phyloP scores from a whole-genome alignment of 1,140 invertebrate genomes.

The Rhagoletis zephyria region DNA sequence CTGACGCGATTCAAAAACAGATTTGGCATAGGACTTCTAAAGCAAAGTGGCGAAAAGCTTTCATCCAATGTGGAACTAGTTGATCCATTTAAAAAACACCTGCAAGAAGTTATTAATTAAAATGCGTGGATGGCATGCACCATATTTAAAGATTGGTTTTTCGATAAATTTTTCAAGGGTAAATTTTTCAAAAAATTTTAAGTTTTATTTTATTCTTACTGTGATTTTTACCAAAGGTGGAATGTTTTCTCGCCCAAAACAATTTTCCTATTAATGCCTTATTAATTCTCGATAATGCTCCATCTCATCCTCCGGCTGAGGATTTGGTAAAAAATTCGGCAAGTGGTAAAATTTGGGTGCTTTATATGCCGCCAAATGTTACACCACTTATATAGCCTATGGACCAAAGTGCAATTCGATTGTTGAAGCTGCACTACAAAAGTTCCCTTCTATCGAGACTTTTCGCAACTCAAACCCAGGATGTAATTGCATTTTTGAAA shows the following conservation, averaged over 20 bases:
- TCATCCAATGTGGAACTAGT: neutral
- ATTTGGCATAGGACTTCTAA: neutral
- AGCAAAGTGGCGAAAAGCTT: neutral
- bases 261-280: constrained; percentile 69
- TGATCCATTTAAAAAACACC: neutral
- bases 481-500: constrained; percentile 40
- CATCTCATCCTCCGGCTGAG: constrained; percentile 60
- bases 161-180: neutral
- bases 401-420: constrained; percentile 74
- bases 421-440: constrained; percentile 55
- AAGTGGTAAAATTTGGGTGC: constrained; percentile 52
- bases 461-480: neutral
- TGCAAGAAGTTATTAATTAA: neutral
- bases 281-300: constrained; percentile 71
- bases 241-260: constrained; percentile 63
- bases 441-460: constrained; percentile 1
- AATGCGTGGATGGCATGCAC: neutral
- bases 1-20: too few relatives aligned
- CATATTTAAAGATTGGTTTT: constrained; percentile 1
- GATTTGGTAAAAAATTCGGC: constrained; percentile 57
- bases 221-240: constrained; percentile 25
- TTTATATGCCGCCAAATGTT: constrained; percentile 73
- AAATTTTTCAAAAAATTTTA: too few relatives aligned
- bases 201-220: neutral
- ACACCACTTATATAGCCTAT: constrained; percentile 75